These are phyloP conservation scores for Montipora foliosa DNA, from an alignment of 64 coral and sea anemone genomes.

Conservation along the genomic window DNA sequence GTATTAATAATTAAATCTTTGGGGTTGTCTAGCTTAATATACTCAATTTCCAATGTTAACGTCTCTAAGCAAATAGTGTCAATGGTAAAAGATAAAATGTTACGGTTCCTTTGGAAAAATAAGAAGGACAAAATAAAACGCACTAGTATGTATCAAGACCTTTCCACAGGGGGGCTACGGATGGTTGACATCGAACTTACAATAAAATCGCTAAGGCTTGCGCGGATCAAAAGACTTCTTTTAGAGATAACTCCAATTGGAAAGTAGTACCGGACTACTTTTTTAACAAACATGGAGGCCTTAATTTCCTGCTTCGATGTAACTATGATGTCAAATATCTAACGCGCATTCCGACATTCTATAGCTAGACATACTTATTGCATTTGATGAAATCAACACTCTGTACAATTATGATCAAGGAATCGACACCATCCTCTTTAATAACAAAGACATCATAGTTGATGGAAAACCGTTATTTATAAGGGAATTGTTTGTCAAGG, in stretches of 20 bases:
- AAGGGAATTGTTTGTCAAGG: background rate
- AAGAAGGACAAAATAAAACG: constrained; percentile 25
- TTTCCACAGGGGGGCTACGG: background rate
- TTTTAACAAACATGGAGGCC: background rate
- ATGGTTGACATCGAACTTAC: background rate
- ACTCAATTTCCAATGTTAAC: background rate
- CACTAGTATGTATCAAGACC: background rate
- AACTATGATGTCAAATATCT: background rate
- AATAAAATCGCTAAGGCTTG: background rate
- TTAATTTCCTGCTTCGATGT: background rate
- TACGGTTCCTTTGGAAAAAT: constrained; percentile 11
- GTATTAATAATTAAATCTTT: background rate
- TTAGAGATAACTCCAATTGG: background rate
- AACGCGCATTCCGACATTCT: background rate
- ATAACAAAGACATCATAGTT: background rate
- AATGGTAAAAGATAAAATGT: background rate
- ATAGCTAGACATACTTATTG: background rate
- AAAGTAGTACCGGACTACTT: background rate
- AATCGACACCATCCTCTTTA: background rate
- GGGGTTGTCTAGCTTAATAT: background rate
- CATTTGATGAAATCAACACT: background rate
- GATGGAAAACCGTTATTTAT: background rate
- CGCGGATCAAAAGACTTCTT: background rate
- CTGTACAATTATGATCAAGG: background rate
- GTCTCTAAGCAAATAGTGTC: background rate